Base-by-base conservation (phyloP, 2,888 invertebrate species). In the Apodemia mormo region DNA sequence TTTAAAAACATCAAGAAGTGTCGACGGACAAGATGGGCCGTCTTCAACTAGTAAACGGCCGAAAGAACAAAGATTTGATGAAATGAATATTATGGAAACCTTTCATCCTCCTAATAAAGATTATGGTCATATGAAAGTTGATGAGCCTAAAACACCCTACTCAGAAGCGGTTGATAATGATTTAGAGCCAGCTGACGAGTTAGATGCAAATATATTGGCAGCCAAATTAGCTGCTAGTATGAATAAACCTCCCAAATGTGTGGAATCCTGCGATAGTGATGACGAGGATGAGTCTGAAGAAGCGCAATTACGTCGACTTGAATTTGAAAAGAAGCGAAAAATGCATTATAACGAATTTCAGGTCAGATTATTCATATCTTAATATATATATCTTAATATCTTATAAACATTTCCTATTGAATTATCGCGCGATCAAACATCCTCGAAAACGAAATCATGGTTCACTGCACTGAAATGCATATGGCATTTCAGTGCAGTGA, bases 11-110 rank as follows among this genome's bases (percentile, higher is more conserved):
- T 97, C 98, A 10, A 96, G 97, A 78, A 98, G 98, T 93, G 97
- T 98, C 85, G 98, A 98, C 88, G 96, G 95, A 73, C 95, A 91
- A 69, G 92, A 92, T 71, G 87, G 88, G 68, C 82, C 85, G 68
- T 86, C 92, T 68, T 90, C 92, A 8, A 88, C 92, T 10, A 93
- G 93, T 76, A 91, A 91, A 76, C 86, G 92, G 73, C 76, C 88
- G 71, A 95, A 95, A 82, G 95, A 95, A 84, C 95, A 98, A 83
- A 97, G 98, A 94, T 98, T 98, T 94, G 99, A 99, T 90, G 99
- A 99, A 94, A 97, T 99, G 96, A 99, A 99, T 92, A 99, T 99
- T 77, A 95, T 99, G 80, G 99, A 98, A 77, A 99, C 99, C 0
- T 96, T 98, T 82, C 99, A 99, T 94, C 99, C 99, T 61, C 95